Conservation (phyloP, 2,888 invertebrate genomes). For the Pinctada fucata region DNA sequence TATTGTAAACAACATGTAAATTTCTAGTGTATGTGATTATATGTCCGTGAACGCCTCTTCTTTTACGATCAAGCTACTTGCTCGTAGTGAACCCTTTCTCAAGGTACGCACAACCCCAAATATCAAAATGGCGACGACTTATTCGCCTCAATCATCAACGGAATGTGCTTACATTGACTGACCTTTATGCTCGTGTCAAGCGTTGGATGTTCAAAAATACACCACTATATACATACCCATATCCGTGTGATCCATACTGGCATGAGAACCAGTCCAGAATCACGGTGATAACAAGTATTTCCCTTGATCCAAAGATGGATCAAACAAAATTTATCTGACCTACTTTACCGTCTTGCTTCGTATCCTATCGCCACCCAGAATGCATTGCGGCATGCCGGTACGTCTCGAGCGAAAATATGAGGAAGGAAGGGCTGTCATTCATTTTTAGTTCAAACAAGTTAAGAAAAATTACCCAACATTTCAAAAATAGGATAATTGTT, state of each 20-base stretch:
- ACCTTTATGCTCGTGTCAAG: not conserved
- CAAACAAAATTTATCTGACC: constrained; percentile 35
- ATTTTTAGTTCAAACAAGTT: no score
- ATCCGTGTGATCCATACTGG: constrained; percentile 52
- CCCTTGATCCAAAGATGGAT: not conserved
- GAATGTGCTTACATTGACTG: not conserved
- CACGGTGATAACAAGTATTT: not conserved
- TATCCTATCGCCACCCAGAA: not conserved
- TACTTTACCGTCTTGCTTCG: constrained; percentile 23
- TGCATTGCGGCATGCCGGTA: not conserved
- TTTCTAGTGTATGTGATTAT: no score
- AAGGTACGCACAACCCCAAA: constrained; percentile 37
- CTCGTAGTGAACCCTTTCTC: constrained; percentile 33
- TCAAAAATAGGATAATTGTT: no score
- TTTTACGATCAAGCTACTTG: constrained; percentile 12
- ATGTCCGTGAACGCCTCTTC: no score
- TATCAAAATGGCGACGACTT: constrained; percentile 31
- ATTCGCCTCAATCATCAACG: constrained; percentile 7
- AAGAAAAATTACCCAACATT: no score
- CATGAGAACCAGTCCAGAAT: constrained; percentile 8
- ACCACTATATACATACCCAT: constrained; percentile 47
- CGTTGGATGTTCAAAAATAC: not conserved
- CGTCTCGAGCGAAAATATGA: no score
- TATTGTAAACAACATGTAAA: no score
- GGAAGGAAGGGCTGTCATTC: no score